A percentile compares a stretch with the other conserved stretches of the same genome.
Conservation (phyloP, 2,888 invertebrate genomes). For the Limnephilus lunatus region DNA sequence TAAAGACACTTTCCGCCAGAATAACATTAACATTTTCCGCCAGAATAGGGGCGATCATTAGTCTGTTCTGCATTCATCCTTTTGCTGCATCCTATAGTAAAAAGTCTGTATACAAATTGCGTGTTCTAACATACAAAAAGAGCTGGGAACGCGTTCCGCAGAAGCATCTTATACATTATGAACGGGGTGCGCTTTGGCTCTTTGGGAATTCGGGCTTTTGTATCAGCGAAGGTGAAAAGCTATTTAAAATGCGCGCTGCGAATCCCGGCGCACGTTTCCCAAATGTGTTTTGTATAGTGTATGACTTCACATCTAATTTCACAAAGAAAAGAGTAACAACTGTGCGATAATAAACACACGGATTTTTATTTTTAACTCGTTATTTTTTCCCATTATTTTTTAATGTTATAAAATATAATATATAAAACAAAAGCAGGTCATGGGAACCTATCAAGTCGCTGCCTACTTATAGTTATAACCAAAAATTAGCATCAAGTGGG, state of each 20-base stretch:
- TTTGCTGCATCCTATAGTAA: not conserved
- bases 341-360: not conserved
- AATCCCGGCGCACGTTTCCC: not conserved
- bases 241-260: not conserved
- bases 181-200: not conserved
- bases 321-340: not conserved
- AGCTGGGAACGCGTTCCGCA: not conserved
- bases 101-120: not conserved
- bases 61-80: not conserved
- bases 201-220: not conserved
- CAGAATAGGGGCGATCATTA: too few relatives aligned
- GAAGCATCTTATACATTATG: constrained; percentile 36
- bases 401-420: too few relatives aligned
- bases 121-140: not conserved
- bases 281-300: not conserved
- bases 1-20: too few relatives aligned
- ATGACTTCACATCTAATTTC: not conserved
- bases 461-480: too few relatives aligned
- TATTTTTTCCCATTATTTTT: too few relatives aligned
- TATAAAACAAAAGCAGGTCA: too few relatives aligned
- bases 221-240: not conserved
- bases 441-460: too few relatives aligned
- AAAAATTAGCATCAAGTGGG: too few relatives aligned
- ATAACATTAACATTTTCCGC: too few relatives aligned
- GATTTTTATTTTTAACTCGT: not conserved